Base-by-base conservation (phyloP, 1,140 invertebrate genomes). In the Arion vulgaris region DNA sequence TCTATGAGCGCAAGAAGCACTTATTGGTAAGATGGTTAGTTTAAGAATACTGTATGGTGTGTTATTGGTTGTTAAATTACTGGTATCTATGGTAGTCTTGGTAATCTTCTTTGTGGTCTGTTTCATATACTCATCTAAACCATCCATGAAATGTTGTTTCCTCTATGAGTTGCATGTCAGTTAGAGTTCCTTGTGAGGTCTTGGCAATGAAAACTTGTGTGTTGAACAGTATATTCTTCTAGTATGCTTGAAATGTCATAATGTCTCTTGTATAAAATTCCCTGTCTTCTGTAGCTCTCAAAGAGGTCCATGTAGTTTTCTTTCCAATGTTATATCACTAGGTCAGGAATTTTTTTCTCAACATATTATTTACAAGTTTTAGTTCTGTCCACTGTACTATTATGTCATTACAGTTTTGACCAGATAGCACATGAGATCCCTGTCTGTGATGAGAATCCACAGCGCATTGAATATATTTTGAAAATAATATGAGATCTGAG, bases 1-100 rank as follows among this genome's bases (percentile, higher is more conserved):
- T 94, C 90, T 95, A 97, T 81, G 95, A 96, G 88, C 95, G 95
- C 92, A 96, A 96, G 88, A 96, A 96, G 92, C 94, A 95, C 87
- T 94, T 96, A 74, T 95, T 95, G 94, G 96, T 96, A 94, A 91
- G 89, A 9, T 38, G 26, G 26, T 4, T 2, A 19, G 9, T 7
- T 57, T 57, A 26, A 57, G 51, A 57, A 23, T 26, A 19, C 5
- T 57, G 19, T 4, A 57, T 17, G 4, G 26, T 57, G 9, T 17
- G 23, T 19, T 11, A 4, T 57, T 23, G 51, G 51, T 57, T 2
- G 9, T 15, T 23, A 45, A 7, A 45, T 45, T 45, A 45, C 41
- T 15, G 15, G 5, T 45, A 45, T 15, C 41, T 7, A 45, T 45
- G 15, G 5, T 15, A 45, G 5, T 45, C 5, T 57, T 57, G 5